Evolutionary conservation across 2,113 vertebrate species (phyloP).

Genomic region (Onychostoma macrolepis): DNA sequence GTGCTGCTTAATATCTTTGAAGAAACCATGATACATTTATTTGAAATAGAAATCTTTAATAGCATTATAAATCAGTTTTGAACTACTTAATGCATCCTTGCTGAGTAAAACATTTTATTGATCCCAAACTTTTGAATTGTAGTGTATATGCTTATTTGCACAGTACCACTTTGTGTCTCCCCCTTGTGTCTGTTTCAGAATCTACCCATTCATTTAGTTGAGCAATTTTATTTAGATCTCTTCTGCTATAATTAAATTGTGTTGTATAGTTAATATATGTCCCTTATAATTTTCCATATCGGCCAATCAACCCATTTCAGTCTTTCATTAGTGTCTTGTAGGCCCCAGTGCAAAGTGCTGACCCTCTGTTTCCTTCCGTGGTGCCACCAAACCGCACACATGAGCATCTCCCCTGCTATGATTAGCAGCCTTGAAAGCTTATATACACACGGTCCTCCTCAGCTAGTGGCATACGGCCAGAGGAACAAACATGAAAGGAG

Average conservation of each 20-base stretch:
- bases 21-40: background rate
- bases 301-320: background rate
- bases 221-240: too few relatives aligned
- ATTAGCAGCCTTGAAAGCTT: conserved; percentile 47
- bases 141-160: background rate
- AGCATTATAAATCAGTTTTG: background rate
- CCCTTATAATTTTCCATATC: background rate
- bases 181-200: background rate
- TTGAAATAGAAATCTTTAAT: background rate
- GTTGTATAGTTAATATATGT: background rate
- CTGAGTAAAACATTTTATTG: background rate
- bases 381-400: conserved; percentile 27
- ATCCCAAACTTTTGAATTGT: background rate
- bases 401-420: conserved; percentile 27
- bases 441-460: conserved; percentile 39
- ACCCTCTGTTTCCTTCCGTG: background rate
- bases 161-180: background rate
- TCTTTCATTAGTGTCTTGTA: background rate
- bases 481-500: conserved; percentile 16
- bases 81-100: background rate
- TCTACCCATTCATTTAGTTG: background rate
- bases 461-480: conserved; percentile 22
- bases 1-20: background rate
- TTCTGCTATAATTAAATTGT: background rate
- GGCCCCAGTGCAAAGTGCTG: conserved; percentile 14